phyloP scores from a whole-genome alignment of 2,888 invertebrate species.

The Caenorhabditis sp. region DNA sequence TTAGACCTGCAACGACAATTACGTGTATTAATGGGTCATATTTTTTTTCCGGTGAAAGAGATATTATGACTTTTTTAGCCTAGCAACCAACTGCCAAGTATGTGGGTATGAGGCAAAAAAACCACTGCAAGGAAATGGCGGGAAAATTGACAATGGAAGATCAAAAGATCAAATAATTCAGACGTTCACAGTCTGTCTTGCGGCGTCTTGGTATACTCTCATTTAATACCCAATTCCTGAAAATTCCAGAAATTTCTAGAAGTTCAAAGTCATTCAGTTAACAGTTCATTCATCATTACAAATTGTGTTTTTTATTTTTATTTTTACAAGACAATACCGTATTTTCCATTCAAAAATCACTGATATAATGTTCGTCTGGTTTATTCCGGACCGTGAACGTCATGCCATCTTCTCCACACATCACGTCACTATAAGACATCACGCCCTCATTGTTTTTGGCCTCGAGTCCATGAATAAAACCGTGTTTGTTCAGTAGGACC shows the following conservation, averaged over 20 bases:
- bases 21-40: conserved; percentile 25
- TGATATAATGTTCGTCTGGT: neutral
- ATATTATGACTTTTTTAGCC: conserved; percentile 32
- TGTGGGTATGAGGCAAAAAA: no score
- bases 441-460: conserved; percentile 25
- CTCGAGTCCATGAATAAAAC: conserved; percentile 23
- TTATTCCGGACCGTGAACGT: neutral
- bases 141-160: no score
- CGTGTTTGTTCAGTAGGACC: conserved; percentile 29
- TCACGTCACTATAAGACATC: conserved; percentile 27
- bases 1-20: conserved; percentile 53
- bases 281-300: no score
- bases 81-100: neutral
- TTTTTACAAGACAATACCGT: no score
- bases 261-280: no score
- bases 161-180: neutral
- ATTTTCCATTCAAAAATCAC: no score
- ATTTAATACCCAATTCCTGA: no score
- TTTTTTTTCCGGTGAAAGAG: neutral
- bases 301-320: no score
- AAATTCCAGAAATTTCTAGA: no score
- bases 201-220: no score
- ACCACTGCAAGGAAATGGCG: neutral
- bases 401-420: neutral
- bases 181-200: no score